phyloP scores from a whole-genome alignment of 2,797 vertebrate species.

The Sarcoramphus papa region DNA sequence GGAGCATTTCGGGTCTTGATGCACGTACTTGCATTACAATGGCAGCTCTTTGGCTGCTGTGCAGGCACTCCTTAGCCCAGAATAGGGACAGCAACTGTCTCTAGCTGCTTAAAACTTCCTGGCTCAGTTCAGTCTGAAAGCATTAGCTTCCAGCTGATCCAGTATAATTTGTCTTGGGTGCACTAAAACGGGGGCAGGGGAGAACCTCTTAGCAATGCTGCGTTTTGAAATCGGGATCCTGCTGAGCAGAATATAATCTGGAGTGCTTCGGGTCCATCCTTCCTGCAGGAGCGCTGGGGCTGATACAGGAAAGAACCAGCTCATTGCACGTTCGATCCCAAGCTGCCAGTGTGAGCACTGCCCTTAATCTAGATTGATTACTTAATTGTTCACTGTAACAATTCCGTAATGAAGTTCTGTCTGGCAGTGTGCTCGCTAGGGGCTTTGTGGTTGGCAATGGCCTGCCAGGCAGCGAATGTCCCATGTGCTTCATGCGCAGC shows the following conservation, averaged over 20 bases:
- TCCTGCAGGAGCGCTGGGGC: not conserved
- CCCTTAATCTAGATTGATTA: not conserved
- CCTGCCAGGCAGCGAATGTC: not conserved
- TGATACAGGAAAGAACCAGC: not conserved
- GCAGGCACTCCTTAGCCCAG: not conserved
- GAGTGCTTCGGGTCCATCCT: not conserved
- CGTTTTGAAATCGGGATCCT: not conserved
- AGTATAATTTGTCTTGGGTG: not conserved
- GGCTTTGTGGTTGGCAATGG: not conserved
- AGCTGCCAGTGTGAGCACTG: not conserved
- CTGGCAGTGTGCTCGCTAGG: not conserved
- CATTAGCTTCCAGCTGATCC: not conserved
- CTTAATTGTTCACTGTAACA: not conserved
- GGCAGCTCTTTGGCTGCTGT: not conserved
- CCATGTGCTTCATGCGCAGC: not conserved
- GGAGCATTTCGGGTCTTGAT: not conserved
- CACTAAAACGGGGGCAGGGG: not conserved
- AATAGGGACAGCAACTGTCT: not conserved
- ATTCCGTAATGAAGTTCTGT: not conserved
- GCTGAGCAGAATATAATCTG: not conserved
- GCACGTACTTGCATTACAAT: rapidly evolving
- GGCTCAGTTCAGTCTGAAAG: not conserved
- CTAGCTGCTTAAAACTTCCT: not conserved
- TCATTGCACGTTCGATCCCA: rapidly evolving
- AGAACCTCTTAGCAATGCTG: not conserved